Evolutionary conservation across 2,888 invertebrate species (phyloP).

Genomic region (Steinernema scapterisci): DNA sequence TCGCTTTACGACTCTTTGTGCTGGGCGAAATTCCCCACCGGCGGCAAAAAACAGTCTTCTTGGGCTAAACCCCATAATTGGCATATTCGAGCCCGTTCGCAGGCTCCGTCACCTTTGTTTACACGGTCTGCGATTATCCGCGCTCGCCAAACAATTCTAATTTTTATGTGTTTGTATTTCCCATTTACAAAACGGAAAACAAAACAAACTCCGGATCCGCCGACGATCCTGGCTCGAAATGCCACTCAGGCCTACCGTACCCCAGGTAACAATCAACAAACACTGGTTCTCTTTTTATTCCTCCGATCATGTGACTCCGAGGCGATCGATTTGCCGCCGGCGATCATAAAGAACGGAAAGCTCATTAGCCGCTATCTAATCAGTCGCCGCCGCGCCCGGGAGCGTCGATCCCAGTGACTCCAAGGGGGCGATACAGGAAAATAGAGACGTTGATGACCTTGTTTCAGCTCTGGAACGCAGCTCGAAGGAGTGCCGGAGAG

Average conservation of each 20-base stretch:
- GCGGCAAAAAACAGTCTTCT: too few relatives aligned
- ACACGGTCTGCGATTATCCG: not conserved
- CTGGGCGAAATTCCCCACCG: too few relatives aligned
- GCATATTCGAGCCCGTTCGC: too few relatives aligned
- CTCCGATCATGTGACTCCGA: conserved; percentile 22
- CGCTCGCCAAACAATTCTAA: not conserved
- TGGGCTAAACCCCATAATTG: too few relatives aligned
- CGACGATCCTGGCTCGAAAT: not conserved
- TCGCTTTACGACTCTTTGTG: too few relatives aligned
- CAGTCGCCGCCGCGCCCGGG: not conserved
- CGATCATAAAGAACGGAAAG: not conserved
- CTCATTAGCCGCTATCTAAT: conserved; percentile 16
- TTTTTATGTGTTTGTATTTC: too few relatives aligned
- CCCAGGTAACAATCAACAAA: not conserved
- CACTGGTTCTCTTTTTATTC: not conserved
- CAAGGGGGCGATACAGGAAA: not conserved
- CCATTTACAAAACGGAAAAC: too few relatives aligned
- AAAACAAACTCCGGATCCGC: not conserved
- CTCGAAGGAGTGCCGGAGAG: not conserved
- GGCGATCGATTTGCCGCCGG: conserved; percentile 14
- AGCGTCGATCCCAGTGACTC: not conserved
- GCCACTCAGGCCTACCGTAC: not conserved
- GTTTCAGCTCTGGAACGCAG: not conserved
- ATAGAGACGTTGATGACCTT: not conserved
- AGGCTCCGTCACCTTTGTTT: too few relatives aligned